A percentile compares a stretch with the other conserved stretches of the same genome.
Evolutionary conservation across 2,113 vertebrate species (phyloP).

Genomic region (Chionodraco myersi): DNA sequence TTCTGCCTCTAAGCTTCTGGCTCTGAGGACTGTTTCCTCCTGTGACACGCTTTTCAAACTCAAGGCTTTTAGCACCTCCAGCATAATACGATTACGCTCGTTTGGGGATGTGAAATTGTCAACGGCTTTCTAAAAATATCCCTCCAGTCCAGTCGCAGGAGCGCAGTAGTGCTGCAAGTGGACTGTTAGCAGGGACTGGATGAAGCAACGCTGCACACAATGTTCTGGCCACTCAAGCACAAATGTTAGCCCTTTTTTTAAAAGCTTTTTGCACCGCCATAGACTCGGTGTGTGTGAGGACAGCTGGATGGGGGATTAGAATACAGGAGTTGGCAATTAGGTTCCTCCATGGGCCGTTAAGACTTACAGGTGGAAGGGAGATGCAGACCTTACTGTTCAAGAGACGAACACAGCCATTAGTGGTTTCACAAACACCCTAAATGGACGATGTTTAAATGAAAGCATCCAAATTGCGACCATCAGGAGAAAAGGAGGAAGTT

Average conservation of each 20-base stretch:
- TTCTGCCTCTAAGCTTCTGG: conserved; percentile 40
- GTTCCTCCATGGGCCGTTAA: neutral
- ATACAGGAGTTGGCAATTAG: conserved; percentile 45
- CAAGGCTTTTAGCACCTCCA: conserved; percentile 75
- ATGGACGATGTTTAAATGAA: neutral
- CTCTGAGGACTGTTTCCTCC: conserved; percentile 49
- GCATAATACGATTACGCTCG: conserved; percentile 78
- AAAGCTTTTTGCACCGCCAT: conserved; percentile 75
- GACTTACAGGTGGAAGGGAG: neutral
- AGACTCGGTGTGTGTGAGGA: conserved; percentile 30
- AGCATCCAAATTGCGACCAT: neutral
- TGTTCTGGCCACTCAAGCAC: conserved; percentile 76
- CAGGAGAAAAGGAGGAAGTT: neutral
- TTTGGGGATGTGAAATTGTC: conserved; percentile 74
- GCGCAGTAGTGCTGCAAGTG: conserved; percentile 29
- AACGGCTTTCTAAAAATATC: conserved; percentile 76
- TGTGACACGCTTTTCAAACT: conserved; percentile 58
- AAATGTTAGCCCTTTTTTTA: conserved; percentile 68
- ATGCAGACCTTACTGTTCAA: neutral
- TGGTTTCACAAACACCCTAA: neutral
- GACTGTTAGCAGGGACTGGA: conserved; percentile 13
- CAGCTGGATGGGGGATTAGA: conserved; percentile 32
- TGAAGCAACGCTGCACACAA: conserved; percentile 49
- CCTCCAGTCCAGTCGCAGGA: conserved; percentile 38
- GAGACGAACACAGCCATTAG: neutral